Evolutionary conservation across 2,113 vertebrate genomes (phyloP).

Genomic region (Ageneiosus marmoratus): DNA sequence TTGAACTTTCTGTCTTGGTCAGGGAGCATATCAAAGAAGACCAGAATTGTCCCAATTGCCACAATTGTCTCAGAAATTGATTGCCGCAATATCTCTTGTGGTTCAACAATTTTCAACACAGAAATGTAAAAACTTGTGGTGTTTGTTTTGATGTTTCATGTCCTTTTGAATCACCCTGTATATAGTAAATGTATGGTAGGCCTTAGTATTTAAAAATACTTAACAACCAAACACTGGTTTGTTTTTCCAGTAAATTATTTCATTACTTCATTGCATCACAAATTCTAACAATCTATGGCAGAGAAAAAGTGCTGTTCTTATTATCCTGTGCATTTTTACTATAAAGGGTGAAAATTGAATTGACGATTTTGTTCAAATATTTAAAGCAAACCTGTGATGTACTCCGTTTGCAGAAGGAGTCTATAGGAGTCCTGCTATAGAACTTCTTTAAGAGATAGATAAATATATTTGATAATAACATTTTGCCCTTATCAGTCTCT

Average conservation of each 20-base stretch:
- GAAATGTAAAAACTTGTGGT: too few species aligned
- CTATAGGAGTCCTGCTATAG: neutral
- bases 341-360: neutral
- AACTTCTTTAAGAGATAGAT: slow-evolving; percentile 4
- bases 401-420: neutral
- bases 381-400: neutral
- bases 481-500: slow-evolving; percentile 11
- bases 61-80: too few species aligned
- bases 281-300: neutral
- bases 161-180: too few species aligned
- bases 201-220: neutral
- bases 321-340: neutral
- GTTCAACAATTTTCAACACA: too few species aligned
- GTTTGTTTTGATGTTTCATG: too few species aligned
- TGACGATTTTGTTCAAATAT: neutral
- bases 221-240: neutral
- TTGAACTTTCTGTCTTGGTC: too few species aligned
- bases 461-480: slow-evolving; percentile 8
- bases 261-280: neutral
- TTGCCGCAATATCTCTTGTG: too few species aligned
- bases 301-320: neutral
- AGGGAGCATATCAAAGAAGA: too few species aligned
- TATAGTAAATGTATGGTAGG: neutral
- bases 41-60: too few species aligned
- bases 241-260: neutral